Evolutionary conservation across 2,113 vertebrate species (phyloP).

Genomic region (Heptranchias perlo): DNA sequence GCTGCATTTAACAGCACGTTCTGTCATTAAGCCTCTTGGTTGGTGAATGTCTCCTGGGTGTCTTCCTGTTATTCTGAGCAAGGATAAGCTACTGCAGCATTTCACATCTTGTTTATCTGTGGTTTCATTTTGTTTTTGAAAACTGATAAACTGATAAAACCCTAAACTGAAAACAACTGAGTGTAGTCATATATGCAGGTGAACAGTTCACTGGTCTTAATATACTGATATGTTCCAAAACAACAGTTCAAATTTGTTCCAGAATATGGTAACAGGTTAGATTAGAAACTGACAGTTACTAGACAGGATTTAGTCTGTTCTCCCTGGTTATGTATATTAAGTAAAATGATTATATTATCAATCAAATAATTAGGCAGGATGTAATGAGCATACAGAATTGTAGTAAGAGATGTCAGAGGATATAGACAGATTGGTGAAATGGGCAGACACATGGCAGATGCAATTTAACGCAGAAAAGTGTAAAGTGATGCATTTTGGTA

Average conservation of each 20-base stretch:
- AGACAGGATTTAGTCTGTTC: background rate
- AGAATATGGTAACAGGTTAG: background rate
- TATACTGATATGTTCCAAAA: background rate
- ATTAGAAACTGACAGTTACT: background rate
- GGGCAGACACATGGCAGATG: no score
- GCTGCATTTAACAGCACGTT: background rate
- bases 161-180: background rate
- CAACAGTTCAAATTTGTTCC: background rate
- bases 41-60: background rate
- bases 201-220: background rate
- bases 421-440: no score
- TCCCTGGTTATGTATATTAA: background rate
- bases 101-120: background rate
- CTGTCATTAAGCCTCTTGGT: background rate
- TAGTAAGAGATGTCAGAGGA: no score
- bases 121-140: background rate
- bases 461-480: no score
- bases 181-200: background rate
- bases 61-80: slow-evolving; percentile 12
- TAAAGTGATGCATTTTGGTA: no score
- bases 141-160: background rate
- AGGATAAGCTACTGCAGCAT: background rate
- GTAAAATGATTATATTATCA: background rate
- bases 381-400: background rate
- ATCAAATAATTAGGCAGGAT: background rate